A percentile compares a stretch with the other conserved stretches of the same genome.
Evolutionary conservation across 2,888 invertebrate species (phyloP).

Genomic region (Zootermopsis nevadensis): DNA sequence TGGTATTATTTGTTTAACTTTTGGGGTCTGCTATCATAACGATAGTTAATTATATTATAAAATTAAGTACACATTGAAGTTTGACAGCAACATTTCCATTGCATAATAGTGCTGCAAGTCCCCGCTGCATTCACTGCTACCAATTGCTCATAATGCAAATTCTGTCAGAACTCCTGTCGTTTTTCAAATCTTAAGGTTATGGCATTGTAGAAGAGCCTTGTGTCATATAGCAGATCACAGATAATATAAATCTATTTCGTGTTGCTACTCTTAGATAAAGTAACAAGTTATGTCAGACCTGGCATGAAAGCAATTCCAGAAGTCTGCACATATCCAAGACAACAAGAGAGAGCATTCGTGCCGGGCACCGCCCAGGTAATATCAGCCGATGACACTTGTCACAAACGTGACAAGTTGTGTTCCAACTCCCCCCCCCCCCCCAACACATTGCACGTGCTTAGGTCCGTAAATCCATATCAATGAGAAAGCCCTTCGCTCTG

Average conservation of each 20-base stretch:
- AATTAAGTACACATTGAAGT: too few relatives aligned
- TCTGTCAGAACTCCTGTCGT: too few relatives aligned
- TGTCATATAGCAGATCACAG: neutral
- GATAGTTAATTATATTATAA: too few relatives aligned
- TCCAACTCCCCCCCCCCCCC: neutral
- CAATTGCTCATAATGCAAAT: too few relatives aligned
- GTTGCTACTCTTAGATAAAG: neutral
- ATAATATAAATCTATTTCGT: neutral
- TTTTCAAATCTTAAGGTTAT: too few relatives aligned
- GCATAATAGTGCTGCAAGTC: too few relatives aligned
- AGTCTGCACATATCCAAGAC: neutral
- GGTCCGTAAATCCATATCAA: neutral
- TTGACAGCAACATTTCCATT: too few relatives aligned
- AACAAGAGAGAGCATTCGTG: neutral
- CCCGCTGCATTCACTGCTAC: too few relatives aligned
- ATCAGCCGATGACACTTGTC: constrained; percentile 16
- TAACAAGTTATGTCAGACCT: neutral
- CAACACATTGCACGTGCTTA: neutral
- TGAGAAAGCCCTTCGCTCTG: neutral
- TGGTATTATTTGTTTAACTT: too few relatives aligned
- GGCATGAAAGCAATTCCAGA: neutral
- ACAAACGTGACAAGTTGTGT: neutral
- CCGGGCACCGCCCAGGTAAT: neutral
- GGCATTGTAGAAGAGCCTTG: too few relatives aligned
- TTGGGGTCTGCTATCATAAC: too few relatives aligned